phyloP scores from a whole-genome alignment of 2,888 invertebrate species.

The Harpalus rufipes region DNA sequence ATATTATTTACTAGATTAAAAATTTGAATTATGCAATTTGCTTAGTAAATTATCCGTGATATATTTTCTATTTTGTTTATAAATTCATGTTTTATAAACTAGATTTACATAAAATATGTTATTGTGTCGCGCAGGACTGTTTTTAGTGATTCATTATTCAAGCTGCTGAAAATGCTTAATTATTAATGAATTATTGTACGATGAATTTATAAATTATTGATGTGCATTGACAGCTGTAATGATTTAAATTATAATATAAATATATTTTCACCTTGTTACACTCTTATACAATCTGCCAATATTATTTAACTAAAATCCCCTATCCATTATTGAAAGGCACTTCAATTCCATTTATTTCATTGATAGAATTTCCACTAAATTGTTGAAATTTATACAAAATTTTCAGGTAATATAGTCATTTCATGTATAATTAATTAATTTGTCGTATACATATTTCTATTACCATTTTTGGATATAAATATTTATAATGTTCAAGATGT shows the following conservation, averaged over 20 bases:
- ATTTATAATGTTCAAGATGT: no score
- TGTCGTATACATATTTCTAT: no score
- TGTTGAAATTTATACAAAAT: no score
- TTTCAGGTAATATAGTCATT: no score
- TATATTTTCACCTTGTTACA: neutral
- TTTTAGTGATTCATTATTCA: slow-evolving; percentile 1
- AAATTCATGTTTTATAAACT: neutral
- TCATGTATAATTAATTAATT: no score
- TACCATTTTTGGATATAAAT: no score
- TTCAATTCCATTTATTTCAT: neutral
- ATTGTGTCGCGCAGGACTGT: neutral
- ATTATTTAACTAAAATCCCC: neutral
- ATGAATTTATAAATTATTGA: slow-evolving; percentile 1
- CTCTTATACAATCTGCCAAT: neutral
- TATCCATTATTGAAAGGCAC: neutral
- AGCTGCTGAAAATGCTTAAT: neutral
- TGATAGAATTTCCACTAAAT: neutral
- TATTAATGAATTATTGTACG: slow-evolving; percentile 3
- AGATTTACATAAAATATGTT: slow-evolving; percentile 1
- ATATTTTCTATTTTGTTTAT: slow-evolving; percentile 7
- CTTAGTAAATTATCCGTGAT: slow-evolving; percentile 3
- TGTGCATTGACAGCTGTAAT: neutral
- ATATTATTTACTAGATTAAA: neutral
- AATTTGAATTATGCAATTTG: neutral
- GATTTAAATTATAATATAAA: neutral